phyloP scores from a whole-genome alignment of 2,888 invertebrate species.

The Rhogogaster chlorosoma region DNA sequence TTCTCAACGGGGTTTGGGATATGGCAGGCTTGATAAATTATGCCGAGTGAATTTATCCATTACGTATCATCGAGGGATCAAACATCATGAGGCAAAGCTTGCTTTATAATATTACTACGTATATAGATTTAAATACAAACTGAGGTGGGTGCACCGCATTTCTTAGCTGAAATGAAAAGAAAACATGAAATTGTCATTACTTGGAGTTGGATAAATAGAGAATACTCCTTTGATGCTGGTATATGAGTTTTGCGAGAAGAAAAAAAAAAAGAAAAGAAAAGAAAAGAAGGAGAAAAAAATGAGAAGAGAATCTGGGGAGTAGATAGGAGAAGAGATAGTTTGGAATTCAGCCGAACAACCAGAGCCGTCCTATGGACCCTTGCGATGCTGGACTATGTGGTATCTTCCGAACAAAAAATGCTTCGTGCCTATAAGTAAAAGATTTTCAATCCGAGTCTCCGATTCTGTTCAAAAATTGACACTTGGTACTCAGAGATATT shows the following conservation, averaged over 20 bases:
- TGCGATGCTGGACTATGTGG: background rate
- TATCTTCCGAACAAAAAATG: background rate
- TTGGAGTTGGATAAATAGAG: background rate
- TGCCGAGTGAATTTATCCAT: slow-evolving; percentile 13
- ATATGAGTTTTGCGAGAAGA: background rate
- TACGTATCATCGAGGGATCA: background rate
- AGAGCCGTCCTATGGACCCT: background rate
- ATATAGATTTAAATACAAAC: background rate
- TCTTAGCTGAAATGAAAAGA: background rate
- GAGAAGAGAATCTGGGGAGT: background rate
- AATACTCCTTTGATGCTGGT: background rate
- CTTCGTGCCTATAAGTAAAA: background rate
- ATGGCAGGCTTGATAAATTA: background rate
- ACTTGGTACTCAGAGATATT: background rate
- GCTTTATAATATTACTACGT: background rate
- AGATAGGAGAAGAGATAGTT: background rate
- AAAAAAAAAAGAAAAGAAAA: background rate
- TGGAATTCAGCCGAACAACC: background rate
- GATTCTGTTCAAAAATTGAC: background rate
- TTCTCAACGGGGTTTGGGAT: background rate
- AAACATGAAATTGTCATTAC: background rate
- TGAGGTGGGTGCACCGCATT: background rate
- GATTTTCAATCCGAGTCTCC: background rate
- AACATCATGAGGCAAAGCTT: background rate
- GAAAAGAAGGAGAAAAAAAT: background rate